These are phyloP conservation scores for Lampropteryx suffumata DNA, from an alignment of 2,888 invertebrate species.

Conservation along the genomic window DNA sequence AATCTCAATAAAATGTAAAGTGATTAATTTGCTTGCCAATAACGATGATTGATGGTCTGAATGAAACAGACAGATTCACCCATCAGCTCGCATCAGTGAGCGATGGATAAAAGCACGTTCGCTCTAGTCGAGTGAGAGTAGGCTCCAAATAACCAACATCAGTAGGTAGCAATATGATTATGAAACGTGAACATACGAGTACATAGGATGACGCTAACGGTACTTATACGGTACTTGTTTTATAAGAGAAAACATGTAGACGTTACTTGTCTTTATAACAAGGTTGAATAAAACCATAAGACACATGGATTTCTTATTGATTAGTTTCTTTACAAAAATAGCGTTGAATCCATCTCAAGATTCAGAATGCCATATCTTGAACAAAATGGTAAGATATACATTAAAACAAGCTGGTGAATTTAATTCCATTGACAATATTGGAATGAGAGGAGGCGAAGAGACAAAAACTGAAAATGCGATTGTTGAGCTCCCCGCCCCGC, in stretches of 20 bases:
- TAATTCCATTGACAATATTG: constrained; percentile 69
- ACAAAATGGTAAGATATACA: constrained; percentile 54
- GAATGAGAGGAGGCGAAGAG: constrained; percentile 60
- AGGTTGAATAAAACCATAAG: no score
- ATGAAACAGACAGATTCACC: constrained; percentile 1
- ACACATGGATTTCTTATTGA: not conserved
- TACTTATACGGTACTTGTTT: not conserved
- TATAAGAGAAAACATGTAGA: constrained; percentile 6
- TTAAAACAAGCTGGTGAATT: constrained; percentile 65
- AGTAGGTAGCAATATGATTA: not conserved
- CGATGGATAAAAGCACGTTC: not conserved
- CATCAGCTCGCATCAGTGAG: not conserved
- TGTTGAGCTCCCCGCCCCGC: constrained; percentile 54
- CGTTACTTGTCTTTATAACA: no score
- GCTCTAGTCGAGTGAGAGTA: not conserved
- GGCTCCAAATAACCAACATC: not conserved
- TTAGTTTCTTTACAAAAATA: constrained; percentile 1
- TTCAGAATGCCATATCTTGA: constrained; percentile 27
- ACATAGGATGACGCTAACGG: not conserved
- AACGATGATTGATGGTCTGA: constrained; percentile 14
- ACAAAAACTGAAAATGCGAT: constrained; percentile 67
- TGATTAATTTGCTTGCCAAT: constrained; percentile 10
- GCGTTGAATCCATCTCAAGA: constrained; percentile 23
- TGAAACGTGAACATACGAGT: not conserved
- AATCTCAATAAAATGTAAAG: constrained; percentile 6